Conservation (phyloP, 2,113 vertebrate genomes). For the Peucedramus taeniatus region DNA sequence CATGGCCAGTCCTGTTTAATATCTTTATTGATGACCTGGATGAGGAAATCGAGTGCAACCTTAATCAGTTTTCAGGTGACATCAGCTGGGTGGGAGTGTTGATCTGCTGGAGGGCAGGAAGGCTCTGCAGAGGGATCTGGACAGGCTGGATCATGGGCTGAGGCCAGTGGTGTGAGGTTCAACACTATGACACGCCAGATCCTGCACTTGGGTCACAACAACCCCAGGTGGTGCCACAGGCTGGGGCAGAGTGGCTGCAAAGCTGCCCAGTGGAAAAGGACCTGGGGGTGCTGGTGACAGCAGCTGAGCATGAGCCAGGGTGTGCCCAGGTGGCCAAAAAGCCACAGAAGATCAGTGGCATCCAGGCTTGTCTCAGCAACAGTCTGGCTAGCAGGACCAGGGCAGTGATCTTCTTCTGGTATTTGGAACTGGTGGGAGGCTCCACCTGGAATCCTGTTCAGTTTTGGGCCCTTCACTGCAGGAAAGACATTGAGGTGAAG, state of each 20-base stretch:
- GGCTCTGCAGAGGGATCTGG: background rate
- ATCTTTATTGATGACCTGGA: background rate
- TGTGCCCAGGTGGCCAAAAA: background rate
- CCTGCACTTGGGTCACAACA: background rate
- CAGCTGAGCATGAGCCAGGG: background rate
- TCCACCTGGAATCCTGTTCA: too few relatives aligned
- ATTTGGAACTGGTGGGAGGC: too few relatives aligned
- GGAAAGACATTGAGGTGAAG: background rate
- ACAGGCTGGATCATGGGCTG: rapidly evolving
- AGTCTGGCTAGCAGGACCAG: background rate
- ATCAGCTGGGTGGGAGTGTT: background rate
- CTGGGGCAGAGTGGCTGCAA: background rate
- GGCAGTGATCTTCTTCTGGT: background rate
- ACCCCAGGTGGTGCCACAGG: background rate
- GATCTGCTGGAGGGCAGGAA: background rate
- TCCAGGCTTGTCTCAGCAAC: background rate
- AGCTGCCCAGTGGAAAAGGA: background rate
- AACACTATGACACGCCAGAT: background rate
- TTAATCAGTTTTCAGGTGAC: background rate
- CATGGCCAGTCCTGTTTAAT: background rate
- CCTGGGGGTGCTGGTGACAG: background rate
- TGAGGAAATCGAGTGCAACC: rapidly evolving
- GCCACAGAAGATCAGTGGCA: background rate
- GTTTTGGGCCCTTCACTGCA: background rate
- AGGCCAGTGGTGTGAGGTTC: rapidly evolving